These are phyloP conservation scores for Tholera decimalis DNA, from an alignment of 2,888 invertebrate species.

Conservation along the genomic window DNA sequence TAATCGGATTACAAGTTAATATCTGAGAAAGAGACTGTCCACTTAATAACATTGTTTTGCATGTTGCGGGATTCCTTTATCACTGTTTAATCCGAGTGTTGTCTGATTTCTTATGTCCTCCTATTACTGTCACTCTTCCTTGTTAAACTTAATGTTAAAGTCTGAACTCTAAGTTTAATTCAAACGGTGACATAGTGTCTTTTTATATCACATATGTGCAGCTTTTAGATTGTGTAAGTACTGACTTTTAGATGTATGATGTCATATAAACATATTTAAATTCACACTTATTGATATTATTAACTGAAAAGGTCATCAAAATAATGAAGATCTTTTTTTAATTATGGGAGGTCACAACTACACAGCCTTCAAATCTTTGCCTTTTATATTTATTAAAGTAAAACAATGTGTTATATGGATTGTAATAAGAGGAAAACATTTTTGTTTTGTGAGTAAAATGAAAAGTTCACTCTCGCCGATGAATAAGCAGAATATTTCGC, in stretches of 20 bases:
- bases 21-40: not conserved
- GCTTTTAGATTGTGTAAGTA: slow-evolving; percentile 30
- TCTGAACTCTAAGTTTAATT: slow-evolving; percentile 11
- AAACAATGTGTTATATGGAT: slow-evolving; percentile 1
- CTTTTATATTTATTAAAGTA: slow-evolving; percentile 23
- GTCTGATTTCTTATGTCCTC: not conserved
- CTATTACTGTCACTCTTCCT: not conserved
- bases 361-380: slow-evolving; percentile 19
- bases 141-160: not conserved
- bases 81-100: not conserved
- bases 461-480: slow-evolving; percentile 21
- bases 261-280: slow-evolving; percentile 49
- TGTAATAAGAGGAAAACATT: not conserved
- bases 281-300: slow-evolving; percentile 35
- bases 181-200: not conserved
- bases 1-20: slow-evolving; percentile 32
- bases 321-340: slow-evolving; percentile 46
- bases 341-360: slow-evolving; percentile 51
- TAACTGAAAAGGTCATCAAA: slow-evolving; percentile 55
- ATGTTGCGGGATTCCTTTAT: slow-evolving; percentile 7
- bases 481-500: slow-evolving; percentile 7
- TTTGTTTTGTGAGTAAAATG: not conserved
- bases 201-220: slow-evolving; percentile 17
- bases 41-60: not conserved
- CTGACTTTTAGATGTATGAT: slow-evolving; percentile 44